Base-by-base conservation (phyloP, 2,113 vertebrate genomes). In the Cervus canadensis region DNA sequence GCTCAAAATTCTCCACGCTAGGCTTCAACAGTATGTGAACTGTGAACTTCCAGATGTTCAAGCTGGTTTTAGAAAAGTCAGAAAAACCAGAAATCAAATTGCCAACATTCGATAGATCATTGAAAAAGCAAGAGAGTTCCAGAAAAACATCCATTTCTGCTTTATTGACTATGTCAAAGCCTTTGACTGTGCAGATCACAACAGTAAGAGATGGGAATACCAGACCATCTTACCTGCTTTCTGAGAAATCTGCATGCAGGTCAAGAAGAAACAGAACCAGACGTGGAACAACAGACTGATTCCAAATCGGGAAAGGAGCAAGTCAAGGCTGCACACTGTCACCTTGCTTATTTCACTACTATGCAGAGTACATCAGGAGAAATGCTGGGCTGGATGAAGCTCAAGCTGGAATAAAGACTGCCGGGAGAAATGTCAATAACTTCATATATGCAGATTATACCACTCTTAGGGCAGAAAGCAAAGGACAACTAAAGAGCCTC, bases 111-210 rank as follows among this genome's bases (percentile, higher is more conserved):
- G 1, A 0, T 21, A 17, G 19, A 71, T 36, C 64, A 36, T 11
- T 0, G 4, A 71, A 21, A 21, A 71, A 5, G 9, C 8, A 11
- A 36, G 17, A 71, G 8, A 36, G 33, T 36, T 71, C 17, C 2
- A 71, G 64, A 71, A 71, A 36, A 71, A 36, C n/a, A 36, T 71
- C n/a, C 36, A 36, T 11, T 36, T 36, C 17, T 36, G n/a, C 9
- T 36, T 71, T 2, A 36, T 19, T 67, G 8, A 36, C 4, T 10
- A n/a, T 10, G n/a, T 9, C n/a, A 36, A 71, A 71, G 64, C 64
- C 64, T 71, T n/a, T 67, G 64, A 71, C 64, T 71, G 17, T 71
- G 64, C 21, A 19, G n/a, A 71, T 71, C 17, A 36, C 8, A 71
- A 36, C 5, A 71, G 36, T 4, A 71, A 36, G 64, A 21, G 17